These are phyloP conservation scores for Micromesistius poutassou DNA, from an alignment of 2,797 vertebrate species.

Conservation along the genomic window DNA sequence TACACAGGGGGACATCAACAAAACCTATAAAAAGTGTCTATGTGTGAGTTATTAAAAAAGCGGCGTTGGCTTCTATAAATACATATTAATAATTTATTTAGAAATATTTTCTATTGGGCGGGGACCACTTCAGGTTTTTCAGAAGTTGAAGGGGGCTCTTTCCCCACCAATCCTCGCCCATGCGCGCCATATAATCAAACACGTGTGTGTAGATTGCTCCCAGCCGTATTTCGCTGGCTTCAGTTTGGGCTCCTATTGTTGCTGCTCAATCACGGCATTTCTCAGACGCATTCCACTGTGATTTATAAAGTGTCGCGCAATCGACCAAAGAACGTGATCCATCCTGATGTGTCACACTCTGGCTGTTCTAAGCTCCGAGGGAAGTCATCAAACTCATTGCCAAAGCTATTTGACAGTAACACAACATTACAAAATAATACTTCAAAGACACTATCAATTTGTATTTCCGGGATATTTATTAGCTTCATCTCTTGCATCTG, in stretches of 20 bases:
- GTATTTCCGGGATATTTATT: not conserved
- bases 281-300: not conserved
- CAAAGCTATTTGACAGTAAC: not conserved
- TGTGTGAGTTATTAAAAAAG: too few relatives aligned
- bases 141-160: too few relatives aligned
- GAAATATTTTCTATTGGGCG: too few relatives aligned
- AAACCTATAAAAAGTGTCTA: too few relatives aligned
- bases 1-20: too few relatives aligned
- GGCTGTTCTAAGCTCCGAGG: not conserved
- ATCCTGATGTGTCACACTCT: not conserved
- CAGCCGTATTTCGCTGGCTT: not conserved
- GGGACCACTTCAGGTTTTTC: too few relatives aligned
- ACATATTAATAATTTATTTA: too few relatives aligned
- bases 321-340: not conserved
- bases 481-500: not conserved
- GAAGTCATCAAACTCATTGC: not conserved
- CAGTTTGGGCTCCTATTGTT: not conserved
- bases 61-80: too few relatives aligned
- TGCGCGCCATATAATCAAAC: too few relatives aligned
- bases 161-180: too few relatives aligned
- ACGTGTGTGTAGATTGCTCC: too few relatives aligned
- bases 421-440: not conserved
- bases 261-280: not conserved
- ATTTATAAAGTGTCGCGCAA: not conserved
- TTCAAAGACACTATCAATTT: not conserved